These are phyloP conservation scores for Trichopoda pennipes DNA, from an alignment of 2,888 invertebrate species.

Conservation along the genomic window DNA sequence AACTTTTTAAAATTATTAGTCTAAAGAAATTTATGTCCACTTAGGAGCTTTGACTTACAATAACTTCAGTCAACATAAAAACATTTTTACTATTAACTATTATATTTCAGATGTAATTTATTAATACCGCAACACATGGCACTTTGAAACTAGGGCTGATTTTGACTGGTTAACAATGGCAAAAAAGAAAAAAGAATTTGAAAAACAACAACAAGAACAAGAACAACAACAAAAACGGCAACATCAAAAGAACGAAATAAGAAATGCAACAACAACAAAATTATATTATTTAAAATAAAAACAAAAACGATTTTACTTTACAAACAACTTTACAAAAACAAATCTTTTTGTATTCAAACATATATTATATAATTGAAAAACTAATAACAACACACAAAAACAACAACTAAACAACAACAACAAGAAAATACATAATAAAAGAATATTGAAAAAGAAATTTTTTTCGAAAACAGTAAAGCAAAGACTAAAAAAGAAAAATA, in stretches of 20 bases:
- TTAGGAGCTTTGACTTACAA: slow-evolving; percentile 29
- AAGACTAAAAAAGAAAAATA: slow-evolving; percentile 67
- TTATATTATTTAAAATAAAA: slow-evolving; percentile 47
- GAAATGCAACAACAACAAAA: slow-evolving; percentile 44
- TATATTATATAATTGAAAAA: slow-evolving; percentile 24
- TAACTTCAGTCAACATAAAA: slow-evolving; percentile 11
- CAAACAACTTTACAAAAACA: slow-evolving; percentile 66
- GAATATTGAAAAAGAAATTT: slow-evolving; percentile 30
- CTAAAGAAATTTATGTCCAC: neutral
- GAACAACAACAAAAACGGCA: slow-evolving; percentile 45
- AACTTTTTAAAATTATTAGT: neutral
- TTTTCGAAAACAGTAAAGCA: slow-evolving; percentile 69
- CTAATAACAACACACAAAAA: slow-evolving; percentile 48
- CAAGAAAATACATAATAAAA: slow-evolving; percentile 54
- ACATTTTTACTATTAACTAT: slow-evolving; percentile 20
- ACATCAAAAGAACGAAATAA: slow-evolving; percentile 35
- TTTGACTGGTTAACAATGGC: slow-evolving; percentile 67
- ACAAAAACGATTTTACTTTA: slow-evolving; percentile 54
- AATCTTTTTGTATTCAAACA: slow-evolving; percentile 66
- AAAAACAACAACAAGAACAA: no score
- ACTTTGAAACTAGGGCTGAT: slow-evolving; percentile 71
- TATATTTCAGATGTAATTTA: slow-evolving; percentile 75
- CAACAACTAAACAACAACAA: slow-evolving; percentile 47
- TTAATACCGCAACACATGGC: slow-evolving; percentile 74
- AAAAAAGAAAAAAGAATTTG: slow-evolving; percentile 53